These are phyloP conservation scores for Trichogramma evanescens DNA, from an alignment of 2,888 invertebrate species.

Conservation along the genomic window DNA sequence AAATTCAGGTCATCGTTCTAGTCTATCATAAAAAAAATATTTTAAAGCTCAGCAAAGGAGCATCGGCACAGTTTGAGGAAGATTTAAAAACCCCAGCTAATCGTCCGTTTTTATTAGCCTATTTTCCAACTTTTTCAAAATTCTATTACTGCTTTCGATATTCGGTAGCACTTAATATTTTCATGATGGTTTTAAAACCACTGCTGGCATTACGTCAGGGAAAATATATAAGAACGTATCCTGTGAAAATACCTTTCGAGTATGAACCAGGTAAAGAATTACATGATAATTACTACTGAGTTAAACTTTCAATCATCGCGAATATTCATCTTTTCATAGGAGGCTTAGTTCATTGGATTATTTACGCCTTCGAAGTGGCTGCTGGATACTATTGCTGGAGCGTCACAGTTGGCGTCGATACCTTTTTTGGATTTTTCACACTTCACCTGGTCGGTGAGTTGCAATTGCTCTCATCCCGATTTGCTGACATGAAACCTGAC, in stretches of 20 bases:
- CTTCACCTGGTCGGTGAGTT: conserved; percentile 30
- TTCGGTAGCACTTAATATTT: neutral
- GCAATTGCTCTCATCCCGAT: conserved; percentile 20
- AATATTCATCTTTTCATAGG: conserved; percentile 1
- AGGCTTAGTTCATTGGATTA: conserved; percentile 3
- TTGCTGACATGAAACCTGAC: conserved; percentile 11
- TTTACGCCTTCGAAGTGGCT: conserved; percentile 1
- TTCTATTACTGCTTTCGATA: neutral
- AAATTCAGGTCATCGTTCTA: conserved; percentile 3
- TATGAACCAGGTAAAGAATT: conserved; percentile 12
- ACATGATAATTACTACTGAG: neutral
- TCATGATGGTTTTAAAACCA: neutral
- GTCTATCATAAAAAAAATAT: conserved; percentile 1
- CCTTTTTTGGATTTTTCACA: conserved; percentile 28
- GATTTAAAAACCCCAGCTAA: neutral
- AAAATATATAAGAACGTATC: conserved; percentile 11
- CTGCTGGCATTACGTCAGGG: conserved; percentile 1
- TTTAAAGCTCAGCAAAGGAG: conserved; percentile 3
- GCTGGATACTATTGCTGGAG: conserved; percentile 10
- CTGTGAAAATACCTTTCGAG: conserved; percentile 3
- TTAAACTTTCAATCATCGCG: neutral
- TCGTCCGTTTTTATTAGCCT: neutral
- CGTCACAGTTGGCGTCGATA: conserved; percentile 23
- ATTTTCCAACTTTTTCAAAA: conserved; percentile 3
- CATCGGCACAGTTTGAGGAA: conserved; percentile 4